Evolutionary conservation across 2,888 invertebrate genomes (phyloP), one percentile per base, ranked within the genome.

Genomic region (Villa cingulata): DNA sequence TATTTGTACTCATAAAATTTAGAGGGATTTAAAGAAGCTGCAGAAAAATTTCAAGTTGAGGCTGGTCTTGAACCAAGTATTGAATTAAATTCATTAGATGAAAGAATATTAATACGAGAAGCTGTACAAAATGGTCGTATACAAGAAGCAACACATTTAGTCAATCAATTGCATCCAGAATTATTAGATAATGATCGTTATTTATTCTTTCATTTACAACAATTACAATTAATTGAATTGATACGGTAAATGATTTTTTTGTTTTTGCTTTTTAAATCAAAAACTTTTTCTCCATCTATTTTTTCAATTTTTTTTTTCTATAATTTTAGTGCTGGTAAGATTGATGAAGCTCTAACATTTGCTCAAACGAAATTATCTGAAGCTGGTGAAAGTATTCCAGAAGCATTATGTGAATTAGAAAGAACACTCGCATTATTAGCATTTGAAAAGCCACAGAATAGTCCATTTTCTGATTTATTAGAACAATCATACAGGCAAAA

Each of bases 11-110:
- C 2, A 27, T 27, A n/a, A n/a, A n/a, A n/a, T 27, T 9, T 62
- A 89, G 90, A 91, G 70, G 91, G 90, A 7, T 91, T 90, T 60
- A 89, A 96, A 70, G 97, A 97, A 66, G 96, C 96, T 4, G 96
- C 96, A 0, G 84, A 96, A 58, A 95, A 94, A 65, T 96, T 97
- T 66, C 86, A 92, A 66, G 79, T 86, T 59, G 97, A 97, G 68
- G 91, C 95, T 7, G 94, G 95, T 0, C 76, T 88, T 2, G 79
- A 79, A 45, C 85, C 86, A 1, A 76, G 79, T 2, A 76, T 86
- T 32, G 86, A 88, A 58, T 67, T 88, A 20, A 87, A 86, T 60
- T 86, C 88, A 0, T 70, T 96, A 51, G 95, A 96, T 59, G 89
- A 94, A 59, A 74, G 92, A 55, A 92, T 92, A 60, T 78, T 86